Evolutionary conservation across 2,888 invertebrate genomes (phyloP).

Genomic region (Tinea trinotella): DNA sequence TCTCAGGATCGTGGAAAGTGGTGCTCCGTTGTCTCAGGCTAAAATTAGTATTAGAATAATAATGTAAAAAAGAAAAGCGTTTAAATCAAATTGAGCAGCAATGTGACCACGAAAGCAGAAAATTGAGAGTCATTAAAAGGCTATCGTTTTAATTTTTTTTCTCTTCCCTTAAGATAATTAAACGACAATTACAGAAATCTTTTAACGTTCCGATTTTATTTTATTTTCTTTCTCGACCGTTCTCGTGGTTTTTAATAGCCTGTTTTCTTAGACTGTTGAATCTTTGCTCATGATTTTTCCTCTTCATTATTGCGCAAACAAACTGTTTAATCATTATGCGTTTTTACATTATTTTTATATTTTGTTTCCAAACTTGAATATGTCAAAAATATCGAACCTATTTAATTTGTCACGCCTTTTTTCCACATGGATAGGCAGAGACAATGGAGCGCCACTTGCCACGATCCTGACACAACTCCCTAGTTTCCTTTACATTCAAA

Average conservation of each 20-base stretch:
- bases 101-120: conserved; percentile 28
- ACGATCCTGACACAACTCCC: too few species aligned
- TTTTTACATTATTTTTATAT: too few species aligned
- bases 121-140: conserved; percentile 42
- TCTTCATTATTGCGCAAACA: not conserved
- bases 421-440: too few species aligned
- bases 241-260: not conserved
- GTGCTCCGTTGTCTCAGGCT: too few species aligned
- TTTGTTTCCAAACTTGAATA: too few species aligned
- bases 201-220: conserved; percentile 17
- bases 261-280: conserved; percentile 5
- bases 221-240: conserved; percentile 12
- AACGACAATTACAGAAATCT: conserved; percentile 28
- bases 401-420: too few species aligned
- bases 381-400: too few species aligned
- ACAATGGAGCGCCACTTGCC: too few species aligned
- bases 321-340: not conserved
- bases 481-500: too few species aligned
- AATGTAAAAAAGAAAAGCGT: not conserved
- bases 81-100: not conserved
- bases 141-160: conserved; percentile 46
- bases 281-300: not conserved
- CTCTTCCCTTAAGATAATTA: conserved; percentile 28
- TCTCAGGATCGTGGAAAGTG: too few species aligned
- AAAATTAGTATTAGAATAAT: too few species aligned